These are phyloP conservation scores for Spilogale gracilis DNA, from an alignment of 2,113 vertebrate genomes.

Conservation along the genomic window DNA sequence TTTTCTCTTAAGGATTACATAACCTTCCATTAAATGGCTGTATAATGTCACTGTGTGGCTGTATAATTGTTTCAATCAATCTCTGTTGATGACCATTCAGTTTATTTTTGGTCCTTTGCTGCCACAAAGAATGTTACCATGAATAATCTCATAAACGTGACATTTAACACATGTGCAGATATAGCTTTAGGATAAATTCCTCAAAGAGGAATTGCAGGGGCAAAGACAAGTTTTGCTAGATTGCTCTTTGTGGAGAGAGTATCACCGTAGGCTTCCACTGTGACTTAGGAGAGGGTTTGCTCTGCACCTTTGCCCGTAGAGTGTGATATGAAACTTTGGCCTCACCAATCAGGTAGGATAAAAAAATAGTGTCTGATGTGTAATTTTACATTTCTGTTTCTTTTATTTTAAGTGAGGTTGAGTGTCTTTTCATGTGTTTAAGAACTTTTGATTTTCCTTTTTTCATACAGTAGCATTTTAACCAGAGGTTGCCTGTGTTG, in stretches of 20 bases:
- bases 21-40: not conserved
- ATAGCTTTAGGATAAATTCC: constrained; percentile 14
- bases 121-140: constrained; percentile 11
- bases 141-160: not conserved
- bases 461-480: constrained; percentile 63
- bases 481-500: constrained; percentile 53
- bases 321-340: constrained; percentile 35
- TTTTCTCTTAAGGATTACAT: not conserved
- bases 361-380: not conserved
- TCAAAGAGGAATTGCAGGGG: not conserved
- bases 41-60: constrained; percentile 12
- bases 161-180: not conserved
- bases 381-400: constrained; percentile 65
- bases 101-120: constrained; percentile 24
- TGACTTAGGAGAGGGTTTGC: not conserved
- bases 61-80: constrained; percentile 7
- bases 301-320: not conserved
- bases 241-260: not conserved
- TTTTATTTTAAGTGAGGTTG: constrained; percentile 51
- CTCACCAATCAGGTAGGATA: constrained; percentile 5
- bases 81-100: not conserved
- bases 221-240: constrained; percentile 26
- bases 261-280: not conserved
- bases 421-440: constrained; percentile 52
- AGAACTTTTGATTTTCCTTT: constrained; percentile 65